Conservation (phyloP, 2,113 vertebrate species). For the Hyaena hyaena region DNA sequence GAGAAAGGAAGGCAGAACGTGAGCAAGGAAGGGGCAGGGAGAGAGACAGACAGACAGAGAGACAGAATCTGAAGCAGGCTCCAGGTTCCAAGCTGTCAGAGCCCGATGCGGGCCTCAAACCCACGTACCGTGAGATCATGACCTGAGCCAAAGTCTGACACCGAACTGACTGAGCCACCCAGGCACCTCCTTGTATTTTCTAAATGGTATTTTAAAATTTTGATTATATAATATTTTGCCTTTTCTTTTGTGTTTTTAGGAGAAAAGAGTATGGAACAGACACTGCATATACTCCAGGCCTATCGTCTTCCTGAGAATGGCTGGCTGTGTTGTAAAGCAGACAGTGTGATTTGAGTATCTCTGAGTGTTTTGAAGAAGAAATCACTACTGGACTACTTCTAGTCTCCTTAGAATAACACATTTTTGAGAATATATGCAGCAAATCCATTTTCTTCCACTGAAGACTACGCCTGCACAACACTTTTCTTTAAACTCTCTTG, state of each 20-base stretch:
- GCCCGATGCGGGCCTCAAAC: no score
- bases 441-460: neutral
- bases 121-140: no score
- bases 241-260: neutral
- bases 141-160: no score
- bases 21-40: no score
- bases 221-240: neutral
- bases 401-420: neutral
- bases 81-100: no score
- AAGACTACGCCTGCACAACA: neutral
- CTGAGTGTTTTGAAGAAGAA: neutral
- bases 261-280: neutral
- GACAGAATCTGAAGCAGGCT: no score
- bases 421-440: neutral
- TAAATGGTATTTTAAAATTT: neutral
- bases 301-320: neutral
- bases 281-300: neutral
- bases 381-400: neutral
- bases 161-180: no score
- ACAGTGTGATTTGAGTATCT: neutral
- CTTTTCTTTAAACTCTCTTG: neutral
- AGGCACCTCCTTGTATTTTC: no score
- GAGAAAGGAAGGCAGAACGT: no score
- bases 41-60: no score
- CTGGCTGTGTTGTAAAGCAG: neutral